Evolutionary conservation across 2,113 vertebrate species (phyloP), one percentile per base, ranked within the genome.

Genomic region (Petrocephalus microphthalmus): DNA sequence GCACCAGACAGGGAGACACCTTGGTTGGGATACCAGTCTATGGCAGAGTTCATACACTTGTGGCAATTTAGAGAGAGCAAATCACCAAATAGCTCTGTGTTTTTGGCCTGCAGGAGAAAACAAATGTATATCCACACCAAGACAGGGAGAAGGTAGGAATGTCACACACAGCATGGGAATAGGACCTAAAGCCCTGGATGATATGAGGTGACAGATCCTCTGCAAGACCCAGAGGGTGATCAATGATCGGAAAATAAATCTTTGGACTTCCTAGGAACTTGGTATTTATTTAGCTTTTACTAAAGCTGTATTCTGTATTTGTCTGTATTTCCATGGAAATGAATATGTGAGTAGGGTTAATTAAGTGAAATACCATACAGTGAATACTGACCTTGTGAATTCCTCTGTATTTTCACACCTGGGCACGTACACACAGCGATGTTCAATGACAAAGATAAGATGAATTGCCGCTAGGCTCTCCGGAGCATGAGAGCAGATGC

Each of bases 401-500:
- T 42, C 42, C 7, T 45, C 81, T 83, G 81, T n/a, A 49, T 83
- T 42, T 83, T 7, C 49, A 49, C 42, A 83, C 81, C 37, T 83
- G 22, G 42, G 45, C 81, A 83, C 81, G 45, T 49, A 83, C 45
- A 22, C 81, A 37, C 81, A 37, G 20, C 0, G 42, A 37, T 47
- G 81, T 83, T 47, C 81, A 42, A 45, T 83, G 81, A 83, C 37
- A 49, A 49, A 49, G 45, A 47, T 83, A n/a, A 83, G 45, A 83
- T 83, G 37, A 83, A 47, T 51, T 83, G 45, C 81, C 45, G 19
- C 5, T 22, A 42, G 81, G 45, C 81, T 49, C 81, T n/a, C 20
- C 22, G 37, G 42, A 83, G 81, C 81, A 83, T 22, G 81, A 49
- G 81, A 83, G 45, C 81, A 83, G 81, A 83, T 83, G 81, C 37